Evolutionary conservation across 2,888 invertebrate species (phyloP).

Genomic region (Lumbricus terrestris): DNA sequence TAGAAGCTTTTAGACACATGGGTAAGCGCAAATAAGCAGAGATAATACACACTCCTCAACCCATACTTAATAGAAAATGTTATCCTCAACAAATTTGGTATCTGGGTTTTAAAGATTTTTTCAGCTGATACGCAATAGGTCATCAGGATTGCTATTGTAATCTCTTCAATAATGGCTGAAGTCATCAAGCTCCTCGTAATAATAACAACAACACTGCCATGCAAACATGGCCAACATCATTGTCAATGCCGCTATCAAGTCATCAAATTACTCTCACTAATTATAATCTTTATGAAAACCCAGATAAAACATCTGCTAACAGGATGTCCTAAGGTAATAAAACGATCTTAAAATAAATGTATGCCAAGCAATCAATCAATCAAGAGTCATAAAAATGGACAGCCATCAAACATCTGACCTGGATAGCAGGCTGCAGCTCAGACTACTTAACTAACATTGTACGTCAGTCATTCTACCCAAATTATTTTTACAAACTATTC

Average conservation of each 20-base stretch:
- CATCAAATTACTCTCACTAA: background rate
- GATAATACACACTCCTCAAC: background rate
- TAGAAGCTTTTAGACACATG: background rate
- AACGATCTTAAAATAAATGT: too few relatives aligned
- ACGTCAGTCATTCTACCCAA: too few relatives aligned
- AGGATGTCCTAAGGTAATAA: too few relatives aligned
- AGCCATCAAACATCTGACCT: too few relatives aligned
- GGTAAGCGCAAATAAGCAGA: background rate
- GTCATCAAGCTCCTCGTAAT: too few relatives aligned
- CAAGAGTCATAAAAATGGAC: too few relatives aligned
- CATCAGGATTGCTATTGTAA: background rate
- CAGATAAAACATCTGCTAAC: too few relatives aligned
- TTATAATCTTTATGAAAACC: background rate
- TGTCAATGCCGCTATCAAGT: background rate
- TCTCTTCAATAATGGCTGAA: background rate
- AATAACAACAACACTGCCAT: background rate
- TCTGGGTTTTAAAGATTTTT: background rate
- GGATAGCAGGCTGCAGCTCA: too few relatives aligned
- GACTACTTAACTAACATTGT: too few relatives aligned
- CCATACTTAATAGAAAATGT: background rate
- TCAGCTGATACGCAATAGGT: background rate
- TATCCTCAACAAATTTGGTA: background rate
- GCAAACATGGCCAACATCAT: background rate
- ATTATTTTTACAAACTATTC: too few relatives aligned
- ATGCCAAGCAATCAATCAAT: too few relatives aligned